Conservation (phyloP, 2,797 vertebrate genomes). For the Heliangelus exortis region DNA sequence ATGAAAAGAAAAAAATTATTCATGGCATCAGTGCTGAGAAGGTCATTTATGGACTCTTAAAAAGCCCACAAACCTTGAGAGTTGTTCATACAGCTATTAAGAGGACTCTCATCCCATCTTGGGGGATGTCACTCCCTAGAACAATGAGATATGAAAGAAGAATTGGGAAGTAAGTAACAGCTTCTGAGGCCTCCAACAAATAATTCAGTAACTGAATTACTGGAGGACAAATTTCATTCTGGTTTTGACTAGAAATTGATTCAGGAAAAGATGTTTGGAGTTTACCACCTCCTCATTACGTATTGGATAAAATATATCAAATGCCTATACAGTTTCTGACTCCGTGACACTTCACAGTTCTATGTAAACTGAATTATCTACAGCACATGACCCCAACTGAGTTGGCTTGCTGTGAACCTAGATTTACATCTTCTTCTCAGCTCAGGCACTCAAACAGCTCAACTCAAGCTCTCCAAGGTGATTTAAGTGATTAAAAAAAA, state of each 20-base stretch:
- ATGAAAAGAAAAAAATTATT: not conserved
- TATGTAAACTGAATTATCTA: not conserved
- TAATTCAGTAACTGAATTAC: not conserved
- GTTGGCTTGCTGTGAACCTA: not conserved
- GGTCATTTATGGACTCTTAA: not conserved
- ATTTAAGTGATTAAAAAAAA: not conserved
- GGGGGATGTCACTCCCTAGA: not conserved
- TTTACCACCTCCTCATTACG: not conserved
- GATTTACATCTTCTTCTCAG: fast-evolving
- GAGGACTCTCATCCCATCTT: not conserved
- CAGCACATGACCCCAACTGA: not conserved
- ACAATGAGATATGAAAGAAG: not conserved
- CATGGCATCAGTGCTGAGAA: not conserved
- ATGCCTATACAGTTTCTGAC: not conserved
- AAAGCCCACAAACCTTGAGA: not conserved
- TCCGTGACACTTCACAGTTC: not conserved
- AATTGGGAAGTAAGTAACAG: not conserved
- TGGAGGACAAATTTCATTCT: not conserved
- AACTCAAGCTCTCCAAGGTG: not conserved
- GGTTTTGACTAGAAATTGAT: not conserved
- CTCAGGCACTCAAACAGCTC: not conserved
- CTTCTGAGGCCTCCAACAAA: not conserved
- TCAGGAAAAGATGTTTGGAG: not conserved
- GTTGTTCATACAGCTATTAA: not conserved
- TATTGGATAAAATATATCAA: not conserved